Evolutionary conservation across 2,888 invertebrate species (phyloP).

Genomic region (Pyralis farinalis): DNA sequence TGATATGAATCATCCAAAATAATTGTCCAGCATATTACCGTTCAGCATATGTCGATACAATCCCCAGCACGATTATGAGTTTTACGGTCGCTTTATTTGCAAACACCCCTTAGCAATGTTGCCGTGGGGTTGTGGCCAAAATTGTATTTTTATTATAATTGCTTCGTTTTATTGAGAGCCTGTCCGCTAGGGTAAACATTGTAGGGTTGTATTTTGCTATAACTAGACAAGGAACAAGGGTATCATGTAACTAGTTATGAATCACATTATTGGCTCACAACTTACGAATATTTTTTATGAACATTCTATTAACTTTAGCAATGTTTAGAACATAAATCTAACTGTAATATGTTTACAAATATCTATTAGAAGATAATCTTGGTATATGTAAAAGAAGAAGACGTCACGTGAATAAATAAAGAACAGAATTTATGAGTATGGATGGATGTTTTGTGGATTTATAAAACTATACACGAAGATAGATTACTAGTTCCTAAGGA

Average conservation of each 20-base stretch:
- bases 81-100: conserved; percentile 68
- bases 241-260: conserved; percentile 52
- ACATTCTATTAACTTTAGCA: conserved; percentile 13
- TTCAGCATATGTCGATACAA: conserved; percentile 47
- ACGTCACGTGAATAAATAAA: too few relatives aligned
- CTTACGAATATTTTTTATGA: conserved; percentile 6
- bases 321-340: too few relatives aligned
- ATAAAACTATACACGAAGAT: too few relatives aligned
- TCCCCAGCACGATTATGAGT: conserved; percentile 44
- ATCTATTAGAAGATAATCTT: too few relatives aligned
- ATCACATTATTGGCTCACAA: conserved; percentile 26
- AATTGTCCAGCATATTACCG: conserved; percentile 12
- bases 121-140: conserved; percentile 70
- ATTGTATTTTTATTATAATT: conserved; percentile 81
- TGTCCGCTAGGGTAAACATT: conserved; percentile 65
- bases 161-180: conserved; percentile 64
- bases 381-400: too few relatives aligned
- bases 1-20: too few relatives aligned
- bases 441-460: too few relatives aligned
- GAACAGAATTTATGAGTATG: too few relatives aligned
- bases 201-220: conserved; percentile 48
- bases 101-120: conserved; percentile 55
- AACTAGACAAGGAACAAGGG: conserved; percentile 37
- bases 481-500: too few relatives aligned
- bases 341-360: too few relatives aligned